phyloP scores from a whole-genome alignment of 2,113 vertebrate species.

The Telmatochromis sp. region DNA sequence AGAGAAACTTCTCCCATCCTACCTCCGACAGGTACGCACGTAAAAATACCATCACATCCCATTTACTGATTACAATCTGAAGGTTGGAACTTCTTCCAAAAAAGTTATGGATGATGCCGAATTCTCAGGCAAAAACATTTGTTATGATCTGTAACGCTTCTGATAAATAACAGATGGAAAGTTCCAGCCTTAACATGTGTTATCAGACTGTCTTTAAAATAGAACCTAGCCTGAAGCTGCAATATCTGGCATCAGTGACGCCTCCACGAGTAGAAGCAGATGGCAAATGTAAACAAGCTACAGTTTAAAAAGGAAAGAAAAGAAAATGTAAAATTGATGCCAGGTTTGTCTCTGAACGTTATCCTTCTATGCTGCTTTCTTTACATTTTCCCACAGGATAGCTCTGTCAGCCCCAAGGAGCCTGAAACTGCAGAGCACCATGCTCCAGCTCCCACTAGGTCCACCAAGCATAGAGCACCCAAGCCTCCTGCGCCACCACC shows the following conservation, averaged over 20 bases:
- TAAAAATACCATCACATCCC: neutral
- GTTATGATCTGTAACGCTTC: neutral
- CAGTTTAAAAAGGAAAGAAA: neutral
- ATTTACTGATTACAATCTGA: neutral
- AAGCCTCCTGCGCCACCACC: conserved; percentile 68
- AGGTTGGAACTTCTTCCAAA: neutral
- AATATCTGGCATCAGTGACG: neutral
- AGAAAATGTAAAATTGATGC: neutral
- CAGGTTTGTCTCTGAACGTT: neutral
- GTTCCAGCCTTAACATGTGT: neutral
- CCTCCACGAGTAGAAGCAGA: neutral
- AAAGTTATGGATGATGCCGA: neutral
- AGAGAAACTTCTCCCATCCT: conserved; percentile 84
- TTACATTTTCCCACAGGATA: conserved; percentile 17
- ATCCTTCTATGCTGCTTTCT: neutral
- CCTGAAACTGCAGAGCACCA: conserved; percentile 33
- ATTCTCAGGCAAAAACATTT: neutral
- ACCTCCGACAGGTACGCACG: conserved; percentile 76
- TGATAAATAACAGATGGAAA: neutral
- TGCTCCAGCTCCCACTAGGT: conserved; percentile 42
- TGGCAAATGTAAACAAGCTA: neutral
- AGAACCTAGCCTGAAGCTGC: neutral
- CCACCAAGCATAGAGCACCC: conserved; percentile 67
- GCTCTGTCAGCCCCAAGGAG: conserved; percentile 28
- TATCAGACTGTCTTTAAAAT: neutral